These are phyloP conservation scores for Villa cingulata DNA, from an alignment of 2,888 invertebrate species.

Conservation along the genomic window DNA sequence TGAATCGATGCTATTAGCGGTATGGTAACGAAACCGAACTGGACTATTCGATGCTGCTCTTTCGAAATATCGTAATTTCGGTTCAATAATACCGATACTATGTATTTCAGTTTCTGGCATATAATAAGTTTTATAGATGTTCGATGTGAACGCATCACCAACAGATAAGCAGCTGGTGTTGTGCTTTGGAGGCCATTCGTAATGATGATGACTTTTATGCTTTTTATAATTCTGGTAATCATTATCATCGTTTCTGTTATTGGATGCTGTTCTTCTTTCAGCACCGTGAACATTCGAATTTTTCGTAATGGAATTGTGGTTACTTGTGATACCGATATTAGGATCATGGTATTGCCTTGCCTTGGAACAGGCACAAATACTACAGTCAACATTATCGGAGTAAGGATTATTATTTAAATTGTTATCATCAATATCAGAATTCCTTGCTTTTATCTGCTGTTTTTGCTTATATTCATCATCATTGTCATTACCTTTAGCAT, in stretches of 20 bases:
- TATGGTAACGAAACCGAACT: background rate
- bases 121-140: constrained; percentile 10
- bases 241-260: background rate
- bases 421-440: constrained; percentile 4
- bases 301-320: background rate
- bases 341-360: too few relatives aligned
- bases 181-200: constrained; percentile 5
- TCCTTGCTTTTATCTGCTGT: too few relatives aligned
- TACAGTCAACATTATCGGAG: background rate
- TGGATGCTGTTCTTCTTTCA: too few relatives aligned
- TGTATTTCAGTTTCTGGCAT: constrained; percentile 18
- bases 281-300: background rate
- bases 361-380: too few relatives aligned
- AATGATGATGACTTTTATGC: background rate
- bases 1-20: background rate
- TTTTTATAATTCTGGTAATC: background rate
- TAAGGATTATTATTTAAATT: constrained; percentile 5
- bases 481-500: background rate
- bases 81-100: constrained; percentile 27
- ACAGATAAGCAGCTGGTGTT: too few relatives aligned
- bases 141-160: background rate
- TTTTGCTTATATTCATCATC: background rate
- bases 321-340: background rate
- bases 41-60: constrained; percentile 6
- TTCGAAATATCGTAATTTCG: constrained; percentile 28